Evolutionary conservation across 2,888 invertebrate genomes (phyloP).

Genomic region (Phrixothrix hirtus): DNA sequence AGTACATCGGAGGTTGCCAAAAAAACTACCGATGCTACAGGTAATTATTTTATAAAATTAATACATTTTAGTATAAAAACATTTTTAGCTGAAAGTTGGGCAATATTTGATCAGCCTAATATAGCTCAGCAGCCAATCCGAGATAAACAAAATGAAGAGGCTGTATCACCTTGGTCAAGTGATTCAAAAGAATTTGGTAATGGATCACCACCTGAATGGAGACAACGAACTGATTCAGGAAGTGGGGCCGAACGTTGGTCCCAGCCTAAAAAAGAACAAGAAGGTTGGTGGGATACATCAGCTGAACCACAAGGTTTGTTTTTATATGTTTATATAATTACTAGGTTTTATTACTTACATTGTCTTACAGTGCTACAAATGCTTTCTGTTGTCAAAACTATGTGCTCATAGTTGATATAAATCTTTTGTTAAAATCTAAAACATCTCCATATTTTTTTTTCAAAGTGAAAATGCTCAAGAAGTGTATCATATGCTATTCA

Average conservation of each 20-base stretch:
- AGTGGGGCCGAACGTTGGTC: conserved; percentile 55
- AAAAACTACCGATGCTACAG: conserved; percentile 50
- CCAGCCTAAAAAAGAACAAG: conserved; percentile 52
- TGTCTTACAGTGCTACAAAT: no score
- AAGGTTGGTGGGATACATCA: conserved; percentile 57
- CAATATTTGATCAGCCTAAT: conserved; percentile 61
- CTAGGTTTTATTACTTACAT: neutral
- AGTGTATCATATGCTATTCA: no score
- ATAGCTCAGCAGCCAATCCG: conserved; percentile 35
- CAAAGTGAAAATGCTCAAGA: no score
- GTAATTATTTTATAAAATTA: conserved; percentile 24
- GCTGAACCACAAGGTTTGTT: conserved; percentile 51
- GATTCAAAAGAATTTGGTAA: conserved; percentile 69
- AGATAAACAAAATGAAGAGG: conserved; percentile 56
- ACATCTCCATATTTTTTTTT: no score
- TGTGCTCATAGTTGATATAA: no score
- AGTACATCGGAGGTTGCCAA: conserved; percentile 50
- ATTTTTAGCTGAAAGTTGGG: conserved; percentile 60
- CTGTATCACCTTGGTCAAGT: conserved; percentile 77
- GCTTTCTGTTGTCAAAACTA: no score
- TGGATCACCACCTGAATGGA: conserved; percentile 58
- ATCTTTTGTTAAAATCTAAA: neutral
- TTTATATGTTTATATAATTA: neutral
- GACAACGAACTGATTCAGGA: conserved; percentile 54
- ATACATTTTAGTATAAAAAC: neutral